phyloP scores from a whole-genome alignment of 1,140 invertebrate species.

The Drosophila bocki region DNA sequence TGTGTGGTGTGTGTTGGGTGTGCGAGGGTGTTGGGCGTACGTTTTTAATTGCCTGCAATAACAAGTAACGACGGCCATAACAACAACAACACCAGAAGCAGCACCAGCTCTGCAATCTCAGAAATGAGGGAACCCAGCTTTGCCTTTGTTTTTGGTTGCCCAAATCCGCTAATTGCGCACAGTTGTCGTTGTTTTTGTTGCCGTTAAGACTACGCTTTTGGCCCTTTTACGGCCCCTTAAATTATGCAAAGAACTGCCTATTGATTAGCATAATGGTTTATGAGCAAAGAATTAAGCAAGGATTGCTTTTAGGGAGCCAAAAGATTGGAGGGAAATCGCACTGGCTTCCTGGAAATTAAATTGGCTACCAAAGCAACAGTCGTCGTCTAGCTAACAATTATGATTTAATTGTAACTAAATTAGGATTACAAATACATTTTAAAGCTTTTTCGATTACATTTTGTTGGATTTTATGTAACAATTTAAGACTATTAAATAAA shows the following conservation, averaged over 20 bases:
- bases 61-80: slow-evolving; percentile 72
- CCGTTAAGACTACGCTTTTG: slow-evolving; percentile 36
- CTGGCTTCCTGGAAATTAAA: neutral
- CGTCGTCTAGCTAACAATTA: too few relatives aligned
- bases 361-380: neutral
- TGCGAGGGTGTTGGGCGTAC: slow-evolving; percentile 51
- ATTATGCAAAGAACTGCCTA: slow-evolving; percentile 54
- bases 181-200: slow-evolving; percentile 64
- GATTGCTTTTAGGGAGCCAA: slow-evolving; percentile 9
- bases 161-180: slow-evolving; percentile 77
- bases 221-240: slow-evolving; percentile 39
- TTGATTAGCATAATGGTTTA: slow-evolving; percentile 72
- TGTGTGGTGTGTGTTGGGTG: slow-evolving; percentile 10
- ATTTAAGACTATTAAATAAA: neutral
- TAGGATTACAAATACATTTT: neutral
- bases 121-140: slow-evolving; percentile 26
- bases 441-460: neutral
- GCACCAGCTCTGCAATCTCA: slow-evolving; percentile 24
- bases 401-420: neutral
- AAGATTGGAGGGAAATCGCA: neutral
- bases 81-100: slow-evolving; percentile 49
- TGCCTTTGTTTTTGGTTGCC: slow-evolving; percentile 60
- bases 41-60: slow-evolving; percentile 81
- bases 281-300: slow-evolving; percentile 9
- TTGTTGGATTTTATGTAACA: neutral